Percentiles rank a stretch among this genome's conserved stretches.
Evolutionary conservation across 1,140 invertebrate species (phyloP).

Genomic region (Pteromalus puparum): DNA sequence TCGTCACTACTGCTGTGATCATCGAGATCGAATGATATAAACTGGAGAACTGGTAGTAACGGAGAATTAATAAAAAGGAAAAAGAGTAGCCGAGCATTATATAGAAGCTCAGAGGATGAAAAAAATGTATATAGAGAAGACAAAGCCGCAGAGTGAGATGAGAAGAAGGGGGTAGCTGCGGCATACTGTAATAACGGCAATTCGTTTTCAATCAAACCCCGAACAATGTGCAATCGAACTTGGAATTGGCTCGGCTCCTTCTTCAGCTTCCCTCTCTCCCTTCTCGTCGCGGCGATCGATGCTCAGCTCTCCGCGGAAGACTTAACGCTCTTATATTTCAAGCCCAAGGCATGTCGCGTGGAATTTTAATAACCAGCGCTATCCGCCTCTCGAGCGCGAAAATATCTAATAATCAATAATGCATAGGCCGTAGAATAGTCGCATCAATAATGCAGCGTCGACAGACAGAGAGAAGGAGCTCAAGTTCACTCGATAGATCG

Average conservation of each 20-base stretch:
- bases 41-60: background rate
- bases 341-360: conserved; percentile 14
- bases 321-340: conserved; percentile 25
- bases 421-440: background rate
- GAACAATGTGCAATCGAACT: conserved; percentile 47
- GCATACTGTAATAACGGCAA: conserved; percentile 45
- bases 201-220: conserved; percentile 48
- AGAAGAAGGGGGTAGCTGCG: background rate
- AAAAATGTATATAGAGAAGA: background rate
- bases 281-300: background rate
- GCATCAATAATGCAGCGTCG: background rate
- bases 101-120: background rate
- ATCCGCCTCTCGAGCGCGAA: background rate
- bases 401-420: conserved; percentile 42
- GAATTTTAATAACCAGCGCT: conserved; percentile 39
- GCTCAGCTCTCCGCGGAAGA: background rate
- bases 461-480: background rate
- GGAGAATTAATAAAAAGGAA: background rate
- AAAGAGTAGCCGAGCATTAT: background rate
- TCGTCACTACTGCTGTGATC: no score
- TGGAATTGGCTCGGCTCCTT: conserved; percentile 41
- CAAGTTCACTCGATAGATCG: background rate
- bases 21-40: background rate
- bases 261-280: background rate
- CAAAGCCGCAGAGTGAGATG: background rate